Evolutionary conservation across 2,113 vertebrate genomes (phyloP), one percentile per base, ranked within the genome.

Genomic region (Rhegmatorhina hoffmannsi): DNA sequence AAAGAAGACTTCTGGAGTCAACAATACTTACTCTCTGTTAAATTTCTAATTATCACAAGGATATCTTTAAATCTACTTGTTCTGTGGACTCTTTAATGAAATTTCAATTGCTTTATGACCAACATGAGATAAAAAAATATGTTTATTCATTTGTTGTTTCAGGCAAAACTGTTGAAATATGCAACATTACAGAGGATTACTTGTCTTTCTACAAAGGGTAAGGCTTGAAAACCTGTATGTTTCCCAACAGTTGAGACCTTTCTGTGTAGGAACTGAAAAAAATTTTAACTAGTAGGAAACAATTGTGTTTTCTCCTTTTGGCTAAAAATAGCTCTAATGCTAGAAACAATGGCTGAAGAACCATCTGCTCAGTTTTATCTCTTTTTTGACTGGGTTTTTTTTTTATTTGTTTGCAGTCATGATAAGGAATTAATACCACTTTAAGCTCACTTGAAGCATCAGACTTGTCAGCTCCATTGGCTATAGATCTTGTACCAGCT

Each of bases 41-140:
- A 70, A 88, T 72, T 77, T 89, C 60, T 86, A 84, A 90, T 78
- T 28, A 75, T 46, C 33, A 56, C 12, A 83, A 53, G 34, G 86
- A 75, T 20, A 50, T 44, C 94, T 79, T 67, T 2, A 28, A 72
- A 86, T 56, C 9, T 75, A 64, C 36, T 81, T 36, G 6, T 64
- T 86, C 44, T 67, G 17, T 80, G 55, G 38, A 58, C 46, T 58
- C 33, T 55, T 17, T 43, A 88, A 77, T 52, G 26, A 72, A 80
- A 94, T 94, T 95, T 91, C 86, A 96, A 92, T 96, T 90, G 64
- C 31, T 93, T 87, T 85, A 56, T 47, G 44, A 80, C 29, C 29
- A 62, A n/a, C 38, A 64, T 0, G 2, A 40, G 60, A 63, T 40
- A 29, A 63, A 19, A 50, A 63, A 63, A 13, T 40, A 40, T 29